These are phyloP conservation scores for Brenthis ino DNA, from an alignment of 2,888 invertebrate species.

Conservation along the genomic window DNA sequence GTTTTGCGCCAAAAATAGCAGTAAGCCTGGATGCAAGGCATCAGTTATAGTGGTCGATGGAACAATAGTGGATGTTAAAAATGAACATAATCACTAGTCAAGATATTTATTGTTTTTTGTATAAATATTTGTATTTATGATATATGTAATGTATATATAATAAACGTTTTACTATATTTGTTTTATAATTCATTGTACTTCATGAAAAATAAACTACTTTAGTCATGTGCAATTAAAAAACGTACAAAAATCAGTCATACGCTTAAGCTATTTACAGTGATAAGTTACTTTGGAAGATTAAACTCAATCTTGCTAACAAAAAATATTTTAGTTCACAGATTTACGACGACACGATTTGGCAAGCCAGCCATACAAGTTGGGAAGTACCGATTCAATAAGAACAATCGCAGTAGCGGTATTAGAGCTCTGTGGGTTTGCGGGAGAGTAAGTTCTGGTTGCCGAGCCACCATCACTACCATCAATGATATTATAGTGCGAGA, in stretches of 20 bases:
- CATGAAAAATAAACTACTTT: too few relatives aligned
- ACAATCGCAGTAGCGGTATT: constrained; percentile 42
- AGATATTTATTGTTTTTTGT: background rate
- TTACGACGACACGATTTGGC: constrained; percentile 43
- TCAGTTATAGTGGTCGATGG: constrained; percentile 45
- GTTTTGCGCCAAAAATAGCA: constrained; percentile 45
- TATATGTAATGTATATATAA: background rate
- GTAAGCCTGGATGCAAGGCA: constrained; percentile 45
- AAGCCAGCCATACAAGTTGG: constrained; percentile 46
- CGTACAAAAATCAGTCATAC: too few relatives aligned
- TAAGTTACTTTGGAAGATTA: background rate
- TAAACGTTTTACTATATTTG: too few relatives aligned
- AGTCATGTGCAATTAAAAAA: too few relatives aligned
- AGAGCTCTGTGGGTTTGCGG: constrained; percentile 45
- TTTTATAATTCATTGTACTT: too few relatives aligned
- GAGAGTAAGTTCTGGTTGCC: constrained; percentile 44
- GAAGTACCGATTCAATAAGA: constrained; percentile 44
- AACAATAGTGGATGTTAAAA: constrained; percentile 41
- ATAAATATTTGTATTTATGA: background rate
- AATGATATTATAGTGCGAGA: constrained; percentile 43
- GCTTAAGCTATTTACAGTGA: too few relatives aligned
- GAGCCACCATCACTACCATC: constrained; percentile 45
- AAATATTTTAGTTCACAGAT: constrained; percentile 17
- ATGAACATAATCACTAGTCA: constrained; percentile 47
- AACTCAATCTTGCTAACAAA: background rate